Base-by-base conservation (phyloP, 2,888 invertebrate species). In the Eupsilia transversa region DNA sequence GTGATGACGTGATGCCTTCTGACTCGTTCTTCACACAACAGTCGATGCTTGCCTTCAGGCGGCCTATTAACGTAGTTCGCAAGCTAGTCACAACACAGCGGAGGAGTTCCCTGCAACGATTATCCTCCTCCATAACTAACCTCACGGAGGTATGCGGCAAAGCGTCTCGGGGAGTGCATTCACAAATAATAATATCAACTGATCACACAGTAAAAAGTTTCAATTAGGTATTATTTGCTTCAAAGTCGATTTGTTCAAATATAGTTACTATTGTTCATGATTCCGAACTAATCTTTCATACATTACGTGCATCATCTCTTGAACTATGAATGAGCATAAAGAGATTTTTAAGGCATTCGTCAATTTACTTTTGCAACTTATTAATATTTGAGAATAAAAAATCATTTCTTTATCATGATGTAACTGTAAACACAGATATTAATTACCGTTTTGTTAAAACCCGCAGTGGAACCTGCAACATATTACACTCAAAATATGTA, bases 41-140 rank as follows among this genome's bases (percentile, higher is more conserved):
- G 89, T 92, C 94, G 83, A 92, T 95, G 91, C 91, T 95, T 89
- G 93, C 94, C 82, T 91, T 96, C 89, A 93, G 93, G 90, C 91
- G 94, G 92, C 96, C 96, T 61, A 92, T 96, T 88, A 94, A 93
- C 89, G 96, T 94, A 92, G 96, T 96, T 89, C 95, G 96, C 92
- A 96, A 96, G 93, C 95, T 96, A 91, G 96, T 96, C 90, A 93
- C 94, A 79, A 93, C 95, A 83, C 96, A 95, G 83, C 94, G 96
- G 89, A 94, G 95, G 93, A 93, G 92, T 85, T 96, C 95, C 83
- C 93, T 96, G 91, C 96, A 96, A 87, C 93, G 95, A 87, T 94
- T 96, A 85, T 95, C 96, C 89, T 93, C 94, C 92, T 96, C 96
- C 90, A 94, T 96, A 81, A 96, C 94, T 94, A 96, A 96, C 92